Evolutionary conservation across 2,797 vertebrate species (phyloP), one percentile per base, ranked within the genome.

Genomic region (Octomys mimax): DNA sequence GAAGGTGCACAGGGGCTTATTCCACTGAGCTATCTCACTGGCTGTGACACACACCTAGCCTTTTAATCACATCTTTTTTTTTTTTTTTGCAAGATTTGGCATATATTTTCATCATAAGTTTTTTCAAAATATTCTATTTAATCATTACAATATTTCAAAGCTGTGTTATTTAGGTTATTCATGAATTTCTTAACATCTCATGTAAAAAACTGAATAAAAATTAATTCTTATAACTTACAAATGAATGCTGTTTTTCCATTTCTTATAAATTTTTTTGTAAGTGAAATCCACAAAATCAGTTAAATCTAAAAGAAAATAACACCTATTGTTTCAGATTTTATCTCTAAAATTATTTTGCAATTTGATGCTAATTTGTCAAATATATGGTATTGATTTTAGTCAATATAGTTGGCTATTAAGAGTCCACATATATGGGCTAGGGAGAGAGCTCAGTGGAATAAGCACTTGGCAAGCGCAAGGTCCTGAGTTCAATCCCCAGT

Each of bases 281-380:
- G 59, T 59, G 31, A 64, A 95, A 94, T 70, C 57, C 11, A 77
- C 2, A 77, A 6, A 8, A 87, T 95, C 54, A 16, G 5, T 91
- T 83, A 94, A 91, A 83, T 36, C 4, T 54, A 90, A 92, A 79
- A 28, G 71, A 93, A 93, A 95, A 59, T 91, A 26, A 85, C n/a
- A 89, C 2, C 11, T 59, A 75, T 73, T 49, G 14, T 16, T 94
- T 83, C 24, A 62, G 54, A 73, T 91, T 93, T 91, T 89, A 78
- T 46, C 42, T 83, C n/a, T 83, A 77, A 68, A 85, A 49, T 77
- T 64, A 94, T 52, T 95, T 10, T 94, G 18, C 7, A 95, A 64
- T 28, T 93, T 87, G 77, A 68, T 7, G 80, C 2, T 79, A 19
- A 70, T n/a, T 88, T 77, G 31, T 89, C 13, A 90, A 87, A 75